A percentile compares a stretch with the other conserved stretches of the same genome.
Conservation (phyloP, 2,113 vertebrate species). For the Nyctereutes procyonoides region DNA sequence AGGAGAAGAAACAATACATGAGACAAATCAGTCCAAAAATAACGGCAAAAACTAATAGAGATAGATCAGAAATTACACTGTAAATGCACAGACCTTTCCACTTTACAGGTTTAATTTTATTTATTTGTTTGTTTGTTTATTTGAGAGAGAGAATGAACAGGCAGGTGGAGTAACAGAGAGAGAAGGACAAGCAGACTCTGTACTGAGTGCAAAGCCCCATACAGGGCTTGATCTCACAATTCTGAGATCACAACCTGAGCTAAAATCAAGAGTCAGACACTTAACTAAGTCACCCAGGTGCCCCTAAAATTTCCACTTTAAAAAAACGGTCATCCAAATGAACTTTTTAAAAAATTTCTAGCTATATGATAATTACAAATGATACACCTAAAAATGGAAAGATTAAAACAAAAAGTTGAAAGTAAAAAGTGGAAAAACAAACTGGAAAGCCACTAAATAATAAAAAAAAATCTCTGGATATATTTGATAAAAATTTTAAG, state of each 20-base stretch:
- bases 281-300: too few relatives aligned
- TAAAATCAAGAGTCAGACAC: too few relatives aligned
- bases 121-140: too few relatives aligned
- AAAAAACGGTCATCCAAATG: not conserved
- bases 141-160: too few relatives aligned
- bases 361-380: not conserved
- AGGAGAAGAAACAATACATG: not conserved
- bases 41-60: not conserved
- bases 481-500: conserved; percentile 8
- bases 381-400: not conserved
- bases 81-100: not conserved
- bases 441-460: not conserved
- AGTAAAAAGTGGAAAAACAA: not conserved
- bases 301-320: not conserved
- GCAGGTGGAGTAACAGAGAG: too few relatives aligned
- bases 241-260: too few relatives aligned
- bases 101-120: not conserved
- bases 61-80: not conserved
- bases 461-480: not conserved
- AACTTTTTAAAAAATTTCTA: not conserved
- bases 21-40: not conserved
- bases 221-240: too few relatives aligned
- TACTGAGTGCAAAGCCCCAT: too few relatives aligned
- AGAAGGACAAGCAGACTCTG: too few relatives aligned
- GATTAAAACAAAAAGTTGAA: not conserved